Evolutionary conservation across 1,140 invertebrate species (phyloP).

Genomic region (Octopus sinensis): DNA sequence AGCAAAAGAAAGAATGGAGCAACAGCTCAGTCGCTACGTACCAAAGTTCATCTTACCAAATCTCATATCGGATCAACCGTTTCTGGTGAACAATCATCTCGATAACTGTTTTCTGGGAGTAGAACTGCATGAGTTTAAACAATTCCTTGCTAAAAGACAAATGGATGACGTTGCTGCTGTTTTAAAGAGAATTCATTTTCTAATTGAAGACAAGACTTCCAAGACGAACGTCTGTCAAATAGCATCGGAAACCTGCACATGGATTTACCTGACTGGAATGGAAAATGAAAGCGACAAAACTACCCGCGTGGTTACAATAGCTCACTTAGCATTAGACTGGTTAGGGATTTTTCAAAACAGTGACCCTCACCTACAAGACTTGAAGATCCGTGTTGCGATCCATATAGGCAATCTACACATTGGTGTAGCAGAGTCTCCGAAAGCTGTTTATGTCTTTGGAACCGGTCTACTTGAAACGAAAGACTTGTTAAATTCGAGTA

Average conservation of each 20-base stretch:
- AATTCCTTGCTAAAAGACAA: background rate
- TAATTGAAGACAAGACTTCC: background rate
- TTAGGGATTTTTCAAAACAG: background rate
- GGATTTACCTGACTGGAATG: background rate
- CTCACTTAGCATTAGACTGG: background rate
- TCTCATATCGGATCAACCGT: background rate
- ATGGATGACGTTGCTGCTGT: background rate
- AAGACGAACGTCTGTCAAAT: background rate
- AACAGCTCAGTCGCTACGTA: conserved; percentile 13
- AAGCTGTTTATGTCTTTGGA: background rate
- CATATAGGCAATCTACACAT: background rate
- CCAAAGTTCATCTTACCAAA: background rate
- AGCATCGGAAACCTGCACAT: background rate
- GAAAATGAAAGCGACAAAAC: background rate
- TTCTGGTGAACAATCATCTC: background rate
- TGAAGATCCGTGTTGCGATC: background rate
- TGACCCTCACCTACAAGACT: background rate
- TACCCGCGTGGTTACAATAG: background rate
- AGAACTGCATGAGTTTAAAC: background rate
- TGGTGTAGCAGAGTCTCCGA: background rate
- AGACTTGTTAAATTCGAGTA: background rate
- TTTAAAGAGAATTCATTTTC: background rate
- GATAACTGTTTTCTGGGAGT: background rate
- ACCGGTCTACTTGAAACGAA: background rate
- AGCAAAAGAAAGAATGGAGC: conserved; percentile 24